These are phyloP conservation scores for Girardinichthys multiradiatus DNA, from an alignment of 2,113 vertebrate species.

Conservation along the genomic window DNA sequence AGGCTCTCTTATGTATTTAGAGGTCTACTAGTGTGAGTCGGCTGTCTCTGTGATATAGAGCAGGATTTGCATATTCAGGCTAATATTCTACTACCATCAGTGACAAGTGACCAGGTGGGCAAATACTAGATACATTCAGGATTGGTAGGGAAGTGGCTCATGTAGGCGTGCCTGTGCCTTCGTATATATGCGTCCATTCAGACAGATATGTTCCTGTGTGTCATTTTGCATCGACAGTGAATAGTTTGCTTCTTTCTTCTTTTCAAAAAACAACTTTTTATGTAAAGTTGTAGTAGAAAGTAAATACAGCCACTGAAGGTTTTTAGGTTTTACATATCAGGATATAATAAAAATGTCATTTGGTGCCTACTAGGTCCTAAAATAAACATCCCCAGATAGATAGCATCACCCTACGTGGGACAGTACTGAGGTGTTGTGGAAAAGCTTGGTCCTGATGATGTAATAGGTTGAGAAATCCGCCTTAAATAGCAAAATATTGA, in stretches of 20 bases:
- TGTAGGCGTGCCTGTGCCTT: conserved; percentile 16
- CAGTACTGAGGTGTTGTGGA: background rate
- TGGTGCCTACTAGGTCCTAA: background rate
- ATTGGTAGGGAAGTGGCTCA: background rate
- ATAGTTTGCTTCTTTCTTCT: background rate
- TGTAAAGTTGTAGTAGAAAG: too few species aligned
- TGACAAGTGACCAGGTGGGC: conserved; percentile 69
- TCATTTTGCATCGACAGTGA: conserved; percentile 35
- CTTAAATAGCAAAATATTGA: background rate
- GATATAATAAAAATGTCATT: background rate
- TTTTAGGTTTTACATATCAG: background rate
- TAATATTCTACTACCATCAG: conserved; percentile 75
- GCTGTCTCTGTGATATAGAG: conserved; percentile 24
- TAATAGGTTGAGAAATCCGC: too few species aligned
- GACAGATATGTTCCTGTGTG: background rate
- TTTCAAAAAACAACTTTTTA: background rate
- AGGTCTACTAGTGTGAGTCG: background rate
- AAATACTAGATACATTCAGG: conserved; percentile 48
- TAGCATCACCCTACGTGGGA: background rate
- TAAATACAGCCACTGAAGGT: background rate
- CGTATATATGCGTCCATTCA: background rate
- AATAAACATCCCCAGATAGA: background rate
- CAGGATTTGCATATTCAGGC: conserved; percentile 78
- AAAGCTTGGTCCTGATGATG: background rate
- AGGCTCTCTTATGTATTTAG: background rate